These are phyloP conservation scores for Exocentrus adspersus DNA, from an alignment of 2,888 invertebrate species.

Conservation along the genomic window DNA sequence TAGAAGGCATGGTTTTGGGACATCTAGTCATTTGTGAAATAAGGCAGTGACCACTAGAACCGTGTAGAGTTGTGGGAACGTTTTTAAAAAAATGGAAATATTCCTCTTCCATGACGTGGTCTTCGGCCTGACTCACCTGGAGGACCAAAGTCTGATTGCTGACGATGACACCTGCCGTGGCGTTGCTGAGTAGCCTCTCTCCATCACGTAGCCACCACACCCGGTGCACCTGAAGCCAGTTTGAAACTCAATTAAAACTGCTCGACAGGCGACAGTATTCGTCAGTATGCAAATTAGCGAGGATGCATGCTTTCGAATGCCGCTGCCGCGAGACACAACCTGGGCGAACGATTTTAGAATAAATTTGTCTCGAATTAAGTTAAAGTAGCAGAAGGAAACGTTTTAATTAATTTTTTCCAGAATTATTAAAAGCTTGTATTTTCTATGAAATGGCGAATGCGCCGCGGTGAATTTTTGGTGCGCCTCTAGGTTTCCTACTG, in stretches of 20 bases:
- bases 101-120: neutral
- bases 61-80: too few species aligned
- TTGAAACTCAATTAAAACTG: conserved; percentile 42
- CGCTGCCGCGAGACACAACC: conserved; percentile 10
- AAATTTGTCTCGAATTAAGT: conserved; percentile 16
- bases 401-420: neutral
- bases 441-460: too few species aligned
- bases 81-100: too few species aligned
- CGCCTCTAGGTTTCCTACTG: too few species aligned
- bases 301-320: conserved; percentile 14
- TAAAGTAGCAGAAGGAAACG: neutral
- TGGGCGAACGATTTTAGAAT: conserved; percentile 11
- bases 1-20: too few species aligned
- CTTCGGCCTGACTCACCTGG: conserved; percentile 65
- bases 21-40: too few species aligned
- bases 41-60: too few species aligned
- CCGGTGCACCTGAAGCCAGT: conserved; percentile 58
- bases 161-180: conserved; percentile 79
- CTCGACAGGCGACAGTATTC: conserved; percentile 24
- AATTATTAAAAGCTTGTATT: too few species aligned
- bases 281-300: conserved; percentile 41
- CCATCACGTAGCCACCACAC: conserved; percentile 69
- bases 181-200: conserved; percentile 73
- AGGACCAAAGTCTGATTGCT: conserved; percentile 85
- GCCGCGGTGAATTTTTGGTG: too few species aligned